phyloP scores from a whole-genome alignment of 2,888 invertebrate species.

The Sycophila texana region DNA sequence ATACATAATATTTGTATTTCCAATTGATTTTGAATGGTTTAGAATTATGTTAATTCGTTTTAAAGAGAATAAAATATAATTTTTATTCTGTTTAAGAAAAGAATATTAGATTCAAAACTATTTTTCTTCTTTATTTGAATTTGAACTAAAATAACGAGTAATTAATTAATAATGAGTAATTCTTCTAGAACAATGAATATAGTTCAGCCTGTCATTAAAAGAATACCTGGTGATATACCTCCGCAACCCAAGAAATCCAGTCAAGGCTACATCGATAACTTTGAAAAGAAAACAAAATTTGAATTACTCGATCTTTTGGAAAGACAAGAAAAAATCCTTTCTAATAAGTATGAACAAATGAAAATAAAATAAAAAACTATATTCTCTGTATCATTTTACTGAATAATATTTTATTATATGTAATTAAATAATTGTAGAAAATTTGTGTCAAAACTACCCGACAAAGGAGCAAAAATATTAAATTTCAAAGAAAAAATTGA shows the following conservation, averaged over 20 bases:
- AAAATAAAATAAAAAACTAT: too few relatives aligned
- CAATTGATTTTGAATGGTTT: too few relatives aligned
- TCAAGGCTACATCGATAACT: constrained; percentile 78
- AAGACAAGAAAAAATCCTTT: constrained; percentile 78
- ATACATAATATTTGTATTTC: too few relatives aligned
- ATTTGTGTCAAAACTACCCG: constrained; percentile 78
- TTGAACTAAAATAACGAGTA: background rate
- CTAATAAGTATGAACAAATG: constrained; percentile 70
- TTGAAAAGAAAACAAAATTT: constrained; percentile 75
- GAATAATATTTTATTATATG: constrained; percentile 5
- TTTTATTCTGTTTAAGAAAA: too few relatives aligned
- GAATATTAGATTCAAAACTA: background rate
- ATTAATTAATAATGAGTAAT: background rate
- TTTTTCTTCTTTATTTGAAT: constrained; percentile 4
- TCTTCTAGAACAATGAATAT: constrained; percentile 34
- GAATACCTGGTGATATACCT: constrained; percentile 77
- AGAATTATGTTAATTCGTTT: too few relatives aligned
- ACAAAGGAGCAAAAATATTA: constrained; percentile 80
- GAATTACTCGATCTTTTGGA: constrained; percentile 78
- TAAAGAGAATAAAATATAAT: too few relatives aligned
- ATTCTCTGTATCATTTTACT: background rate
- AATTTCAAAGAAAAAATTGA: constrained; percentile 76
- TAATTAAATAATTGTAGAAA: constrained; percentile 68
- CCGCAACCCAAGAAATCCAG: constrained; percentile 76
- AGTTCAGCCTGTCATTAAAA: constrained; percentile 64